phyloP scores from a whole-genome alignment of 53 echinoderm and acorn worm genomes.

The Zoroaster sp. region DNA sequence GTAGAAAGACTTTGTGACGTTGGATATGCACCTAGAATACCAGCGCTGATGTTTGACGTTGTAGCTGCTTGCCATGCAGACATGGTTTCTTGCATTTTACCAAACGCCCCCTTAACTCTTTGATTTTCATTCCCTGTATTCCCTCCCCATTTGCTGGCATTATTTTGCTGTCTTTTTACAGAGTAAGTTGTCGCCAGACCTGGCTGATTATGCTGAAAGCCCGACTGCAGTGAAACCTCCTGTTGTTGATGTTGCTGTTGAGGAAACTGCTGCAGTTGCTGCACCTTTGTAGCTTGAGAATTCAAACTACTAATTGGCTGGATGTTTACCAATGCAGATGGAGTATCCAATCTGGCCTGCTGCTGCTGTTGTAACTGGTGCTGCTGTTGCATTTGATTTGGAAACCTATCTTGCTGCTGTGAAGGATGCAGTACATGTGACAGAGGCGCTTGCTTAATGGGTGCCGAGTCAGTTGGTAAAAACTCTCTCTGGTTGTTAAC shows the following conservation, averaged over 20 bases:
- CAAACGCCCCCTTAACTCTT: slow-evolving; percentile 2
- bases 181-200: not conserved
- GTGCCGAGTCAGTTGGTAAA: not conserved
- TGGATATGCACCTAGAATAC: slow-evolving; percentile 12
- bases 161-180: not conserved
- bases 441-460: not conserved
- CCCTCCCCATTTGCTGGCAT: not conserved
- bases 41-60: not conserved
- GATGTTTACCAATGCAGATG: not conserved
- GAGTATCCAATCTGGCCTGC: not conserved
- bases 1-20: not conserved
- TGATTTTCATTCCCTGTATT: not conserved
- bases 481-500: not conserved
- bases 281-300: not conserved
- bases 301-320: not conserved
- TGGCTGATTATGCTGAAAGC: not conserved
- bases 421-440: not conserved
- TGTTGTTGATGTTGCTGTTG: not conserved
- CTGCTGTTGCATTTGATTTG: not conserved
- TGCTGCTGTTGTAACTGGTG: slow-evolving; percentile 11
- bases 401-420: not conserved
- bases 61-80: not conserved
- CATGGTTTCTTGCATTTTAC: not conserved
- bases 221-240: not conserved
- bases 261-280: not conserved